Base-by-base conservation (phyloP, 92 coral and sea anemone genomes). In the Zoanthus solanderi region DNA sequence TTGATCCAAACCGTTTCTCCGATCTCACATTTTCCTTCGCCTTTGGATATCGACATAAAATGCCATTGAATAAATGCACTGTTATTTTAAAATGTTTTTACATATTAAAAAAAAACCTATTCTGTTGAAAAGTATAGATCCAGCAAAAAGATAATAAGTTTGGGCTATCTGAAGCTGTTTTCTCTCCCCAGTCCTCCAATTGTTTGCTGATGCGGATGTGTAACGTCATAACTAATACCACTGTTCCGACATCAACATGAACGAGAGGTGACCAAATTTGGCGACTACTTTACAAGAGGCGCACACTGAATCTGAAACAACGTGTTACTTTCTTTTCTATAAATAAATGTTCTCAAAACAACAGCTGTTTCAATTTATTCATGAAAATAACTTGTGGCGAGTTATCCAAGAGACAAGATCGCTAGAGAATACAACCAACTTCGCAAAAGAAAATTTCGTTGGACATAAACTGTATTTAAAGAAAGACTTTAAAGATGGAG, bases 211-310 rank as follows among this genome's bases (percentile, higher is more conserved):
- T n/a, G 47, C 45, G 71, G 9, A n/a, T 14, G 31, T 78, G 72
- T 79, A 72, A 80, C 85, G 85, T 80, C 85, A 80, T 29, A 56
- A 23, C 17, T 48, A 16, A 79, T 79, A 61, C 68, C 74, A 61
- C 30, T 23, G 66, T 80, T 18, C 6, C 34, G 42, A 4, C 32
- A 61, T 61, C 46, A 66, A 60, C 54, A 61, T 13, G 32, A 79
- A 16, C 23, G 47, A 45, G 17, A 52, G 68, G n/a, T n/a, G 44
- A 63, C 84, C 84, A 79, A 79, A 79, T 79, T 79, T 79, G 84
- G 84, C 17, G 46, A 23, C 44, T 48, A 37, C 30, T 13, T 68
- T 17, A 68, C 45, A 31, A 30, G 28, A 34, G 45, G 17, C 85
- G 54, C 85, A 80, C 37, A 29, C 45, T 63, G 47, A 68, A 29